phyloP scores from a whole-genome alignment of 2,888 invertebrate species.

The Pristionchus mayeri region DNA sequence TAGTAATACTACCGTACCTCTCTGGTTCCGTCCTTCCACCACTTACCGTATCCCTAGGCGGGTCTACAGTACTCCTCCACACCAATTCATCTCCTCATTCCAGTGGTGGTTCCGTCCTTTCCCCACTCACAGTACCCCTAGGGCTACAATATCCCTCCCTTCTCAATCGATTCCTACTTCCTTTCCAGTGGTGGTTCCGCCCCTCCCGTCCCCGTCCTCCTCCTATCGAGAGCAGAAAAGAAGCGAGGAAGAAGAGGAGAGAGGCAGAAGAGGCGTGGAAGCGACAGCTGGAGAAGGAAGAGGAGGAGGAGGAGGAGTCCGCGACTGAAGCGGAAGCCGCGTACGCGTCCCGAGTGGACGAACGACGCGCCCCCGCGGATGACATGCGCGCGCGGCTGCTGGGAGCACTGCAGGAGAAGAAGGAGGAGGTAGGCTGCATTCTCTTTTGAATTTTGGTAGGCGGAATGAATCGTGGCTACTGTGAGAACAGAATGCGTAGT shows the following conservation, averaged over 20 bases:
- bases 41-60: no score
- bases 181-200: conserved; percentile 48
- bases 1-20: no score
- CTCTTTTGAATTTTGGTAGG: background rate
- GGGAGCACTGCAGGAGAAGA: background rate
- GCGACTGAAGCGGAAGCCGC: background rate
- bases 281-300: background rate
- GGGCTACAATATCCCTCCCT: no score
- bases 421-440: background rate
- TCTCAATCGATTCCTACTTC: no score
- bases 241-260: conserved; percentile 14
- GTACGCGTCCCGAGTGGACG: background rate
- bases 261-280: background rate
- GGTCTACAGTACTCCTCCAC: no score
- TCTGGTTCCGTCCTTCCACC: no score
- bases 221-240: background rate
- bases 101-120: no score
- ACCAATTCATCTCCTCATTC: no score
- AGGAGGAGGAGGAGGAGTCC: background rate
- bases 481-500: no score
- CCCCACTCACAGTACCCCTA: no score
- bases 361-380: background rate
- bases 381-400: conserved; percentile 15
- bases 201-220: background rate
- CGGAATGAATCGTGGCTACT: no score